A percentile compares a stretch with the other conserved stretches of the same genome.
Conservation (phyloP, 2,797 vertebrate genomes). For the Sciurus carolinensis region DNA sequence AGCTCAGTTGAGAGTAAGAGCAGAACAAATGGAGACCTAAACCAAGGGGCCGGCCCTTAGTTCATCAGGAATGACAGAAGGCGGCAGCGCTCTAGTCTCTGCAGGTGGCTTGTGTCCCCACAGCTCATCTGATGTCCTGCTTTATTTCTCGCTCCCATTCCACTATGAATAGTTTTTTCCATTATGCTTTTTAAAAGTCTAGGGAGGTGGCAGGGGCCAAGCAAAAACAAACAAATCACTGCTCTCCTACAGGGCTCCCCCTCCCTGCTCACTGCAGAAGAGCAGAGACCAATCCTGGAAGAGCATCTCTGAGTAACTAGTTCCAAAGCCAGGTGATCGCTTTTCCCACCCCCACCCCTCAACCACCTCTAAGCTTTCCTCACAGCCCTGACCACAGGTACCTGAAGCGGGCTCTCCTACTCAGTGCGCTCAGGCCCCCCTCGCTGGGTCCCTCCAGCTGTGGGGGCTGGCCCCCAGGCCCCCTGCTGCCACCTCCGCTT, state of each 20-base stretch:
- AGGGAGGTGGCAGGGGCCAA: background rate
- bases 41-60: background rate
- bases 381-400: constrained; percentile 85
- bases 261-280: constrained; percentile 91
- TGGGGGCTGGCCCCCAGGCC: constrained; percentile 86
- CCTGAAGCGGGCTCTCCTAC: constrained; percentile 92
- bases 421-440: constrained; percentile 85
- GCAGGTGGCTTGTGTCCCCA: background rate
- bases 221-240: background rate
- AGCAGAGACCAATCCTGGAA: constrained; percentile 90
- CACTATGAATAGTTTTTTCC: background rate
- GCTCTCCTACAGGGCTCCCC: constrained; percentile 53
- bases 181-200: background rate
- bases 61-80: background rate
- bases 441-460: constrained; percentile 84
- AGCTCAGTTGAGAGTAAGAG: background rate
- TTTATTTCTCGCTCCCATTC: constrained; percentile 14
- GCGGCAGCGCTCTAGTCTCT: background rate
- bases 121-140: background rate
- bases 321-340: background rate
- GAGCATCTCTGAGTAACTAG: constrained; percentile 31
- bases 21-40: background rate
- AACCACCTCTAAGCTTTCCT: constrained; percentile 66
- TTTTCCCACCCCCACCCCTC: background rate
- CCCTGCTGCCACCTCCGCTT: constrained; percentile 86